These are phyloP conservation scores for Propithecus coquereli DNA, from an alignment of 2,113 vertebrate species.

Conservation along the genomic window DNA sequence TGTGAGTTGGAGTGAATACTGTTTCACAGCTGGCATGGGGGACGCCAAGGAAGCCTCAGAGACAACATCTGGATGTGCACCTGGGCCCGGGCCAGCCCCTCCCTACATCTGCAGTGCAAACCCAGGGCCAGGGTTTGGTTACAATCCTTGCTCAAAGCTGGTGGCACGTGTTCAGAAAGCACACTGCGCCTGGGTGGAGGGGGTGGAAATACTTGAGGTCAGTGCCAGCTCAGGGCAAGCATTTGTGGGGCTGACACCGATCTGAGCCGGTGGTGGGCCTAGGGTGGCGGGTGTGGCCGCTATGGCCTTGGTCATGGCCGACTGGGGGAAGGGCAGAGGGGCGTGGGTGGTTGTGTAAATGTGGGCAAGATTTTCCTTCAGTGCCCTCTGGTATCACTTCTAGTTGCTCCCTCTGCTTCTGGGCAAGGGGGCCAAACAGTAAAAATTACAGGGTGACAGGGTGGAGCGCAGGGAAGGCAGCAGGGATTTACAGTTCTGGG, in stretches of 20 bases:
- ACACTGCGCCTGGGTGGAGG: neutral
- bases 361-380: constrained; percentile 52
- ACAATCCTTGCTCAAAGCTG: constrained; percentile 34
- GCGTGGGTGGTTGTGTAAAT: neutral
- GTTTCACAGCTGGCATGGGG: constrained; percentile 15
- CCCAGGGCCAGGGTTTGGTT: constrained; percentile 37
- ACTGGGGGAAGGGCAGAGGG: neutral
- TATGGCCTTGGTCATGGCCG: neutral
- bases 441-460: neutral
- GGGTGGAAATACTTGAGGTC: constrained; percentile 45
- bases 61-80: constrained; percentile 69
- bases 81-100: constrained; percentile 62
- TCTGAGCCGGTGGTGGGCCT: neutral
- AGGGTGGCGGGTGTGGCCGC: neutral
- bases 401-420: neutral
- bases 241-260: constrained; percentile 27
- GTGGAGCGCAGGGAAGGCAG: neutral
- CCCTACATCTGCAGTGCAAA: constrained; percentile 56
- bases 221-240: constrained; percentile 51
- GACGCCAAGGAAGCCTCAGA: constrained; percentile 15
- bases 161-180: constrained; percentile 56
- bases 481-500: neutral
- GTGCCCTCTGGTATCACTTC: neutral
- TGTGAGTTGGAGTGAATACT: neutral
- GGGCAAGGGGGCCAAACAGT: neutral